Evolutionary conservation across 2,113 vertebrate species (phyloP).

Genomic region (Chitala chitala): DNA sequence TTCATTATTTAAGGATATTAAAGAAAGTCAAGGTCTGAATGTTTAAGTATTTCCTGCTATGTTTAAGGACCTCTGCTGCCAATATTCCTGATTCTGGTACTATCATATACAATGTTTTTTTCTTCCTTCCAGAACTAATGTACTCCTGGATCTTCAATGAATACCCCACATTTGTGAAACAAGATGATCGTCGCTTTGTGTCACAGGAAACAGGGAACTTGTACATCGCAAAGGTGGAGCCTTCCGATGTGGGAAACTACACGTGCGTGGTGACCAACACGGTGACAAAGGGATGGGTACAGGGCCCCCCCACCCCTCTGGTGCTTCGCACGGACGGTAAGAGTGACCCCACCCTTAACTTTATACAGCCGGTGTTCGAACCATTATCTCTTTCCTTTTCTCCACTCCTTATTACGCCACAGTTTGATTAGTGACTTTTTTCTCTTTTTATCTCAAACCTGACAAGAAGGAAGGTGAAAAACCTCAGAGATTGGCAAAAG

Average conservation of each 20-base stretch:
- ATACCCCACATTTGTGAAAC: slow-evolving; percentile 82
- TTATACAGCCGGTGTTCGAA: no score
- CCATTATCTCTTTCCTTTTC: background rate
- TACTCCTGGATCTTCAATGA: slow-evolving; percentile 99
- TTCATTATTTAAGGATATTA: background rate
- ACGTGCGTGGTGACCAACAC: slow-evolving; percentile 92
- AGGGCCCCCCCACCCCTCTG: slow-evolving; percentile 86
- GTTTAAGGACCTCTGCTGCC: no score
- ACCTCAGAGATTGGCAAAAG: background rate
- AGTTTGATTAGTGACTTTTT: background rate
- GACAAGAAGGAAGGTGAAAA: background rate
- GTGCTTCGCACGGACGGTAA: slow-evolving; percentile 87
- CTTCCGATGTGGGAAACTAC: slow-evolving; percentile 90
- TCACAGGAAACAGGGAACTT: slow-evolving; percentile 93
- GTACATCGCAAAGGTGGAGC: slow-evolving; percentile 93
- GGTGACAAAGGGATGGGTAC: slow-evolving; percentile 77
- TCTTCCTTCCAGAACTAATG: slow-evolving; percentile 70
- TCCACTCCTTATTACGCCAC: background rate
- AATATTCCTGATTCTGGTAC: background rate
- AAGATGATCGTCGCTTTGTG: slow-evolving; percentile 88
- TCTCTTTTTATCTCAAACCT: background rate
- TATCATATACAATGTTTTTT: background rate
- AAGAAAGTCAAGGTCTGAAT: background rate
- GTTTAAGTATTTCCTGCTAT: background rate
- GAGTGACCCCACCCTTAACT: slow-evolving; percentile 36